Percentiles rank a stretch among this genome's conserved stretches.
Conservation (phyloP, 1,140 invertebrate species). For the Spodoptera litura region DNA sequence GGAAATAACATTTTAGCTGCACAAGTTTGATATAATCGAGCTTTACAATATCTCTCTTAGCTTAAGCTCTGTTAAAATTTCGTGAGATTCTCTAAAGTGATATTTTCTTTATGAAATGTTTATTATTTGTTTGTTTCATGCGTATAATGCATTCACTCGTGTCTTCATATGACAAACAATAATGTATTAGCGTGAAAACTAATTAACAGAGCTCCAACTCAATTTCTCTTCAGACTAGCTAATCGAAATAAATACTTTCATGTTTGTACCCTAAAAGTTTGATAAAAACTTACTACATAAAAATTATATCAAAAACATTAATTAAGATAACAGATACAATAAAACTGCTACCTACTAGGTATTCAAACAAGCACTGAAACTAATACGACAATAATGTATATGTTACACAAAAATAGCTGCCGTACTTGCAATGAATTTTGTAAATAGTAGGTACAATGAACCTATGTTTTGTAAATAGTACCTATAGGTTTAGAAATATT, state of each 20-base stretch:
- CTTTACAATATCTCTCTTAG: conserved; percentile 6
- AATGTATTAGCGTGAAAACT: conserved; percentile 46
- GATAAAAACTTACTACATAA: conserved; percentile 61
- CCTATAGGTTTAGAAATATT: conserved; percentile 43
- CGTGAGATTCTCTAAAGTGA: conserved; percentile 45
- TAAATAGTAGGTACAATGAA: conserved; percentile 50
- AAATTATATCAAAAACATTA: conserved; percentile 62
- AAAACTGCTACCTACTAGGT: conserved; percentile 49
- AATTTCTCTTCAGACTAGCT: conserved; percentile 59
- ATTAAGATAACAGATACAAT: conserved; percentile 56
- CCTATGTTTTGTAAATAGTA: conserved; percentile 44
- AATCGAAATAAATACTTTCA: conserved; percentile 67
- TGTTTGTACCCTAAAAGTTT: conserved; percentile 65
- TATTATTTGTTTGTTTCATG: conserved; percentile 16
- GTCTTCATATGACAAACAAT: conserved; percentile 40
- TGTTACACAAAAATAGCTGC: conserved; percentile 50
- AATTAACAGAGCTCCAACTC: conserved; percentile 50
- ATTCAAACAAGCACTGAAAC: conserved; percentile 40
- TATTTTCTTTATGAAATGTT: conserved; percentile 22
- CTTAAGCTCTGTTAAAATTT: conserved; percentile 17
- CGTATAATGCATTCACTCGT: conserved; percentile 24
- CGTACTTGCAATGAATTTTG: conserved; percentile 49
- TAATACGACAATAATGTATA: conserved; percentile 44
- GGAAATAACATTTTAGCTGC: conserved; percentile 45
- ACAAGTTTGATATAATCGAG: conserved; percentile 52